Percentiles rank a stretch among this genome's conserved stretches.
Conservation (phyloP, 2,888 invertebrate genomes). For the Mythimna lalbum region DNA sequence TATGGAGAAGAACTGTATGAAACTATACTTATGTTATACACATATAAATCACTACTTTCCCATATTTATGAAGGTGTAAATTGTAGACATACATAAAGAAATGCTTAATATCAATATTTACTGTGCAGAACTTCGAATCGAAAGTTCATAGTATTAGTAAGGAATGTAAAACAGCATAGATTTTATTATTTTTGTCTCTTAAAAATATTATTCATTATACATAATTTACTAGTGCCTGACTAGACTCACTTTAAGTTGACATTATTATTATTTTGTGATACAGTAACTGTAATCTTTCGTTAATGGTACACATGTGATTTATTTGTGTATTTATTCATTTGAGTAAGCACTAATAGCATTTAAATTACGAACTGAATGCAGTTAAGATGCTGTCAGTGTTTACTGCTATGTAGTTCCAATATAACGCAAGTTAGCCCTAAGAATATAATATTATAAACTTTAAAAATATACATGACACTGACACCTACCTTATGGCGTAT, state of each 20-base stretch:
- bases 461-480: conserved; percentile 64
- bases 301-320: conserved; percentile 63
- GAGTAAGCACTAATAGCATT: conserved; percentile 47
- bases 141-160: conserved; percentile 24
- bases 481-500: conserved; percentile 72
- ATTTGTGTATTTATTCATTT: conserved; percentile 54
- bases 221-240: conserved; percentile 39
- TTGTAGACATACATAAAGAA: conserved; percentile 17
- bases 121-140: conserved; percentile 5
- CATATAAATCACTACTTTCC: conserved; percentile 64
- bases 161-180: conserved; percentile 49
- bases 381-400: conserved; percentile 44
- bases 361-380: conserved; percentile 29
- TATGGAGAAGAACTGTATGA: conserved; percentile 39
- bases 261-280: conserved; percentile 25
- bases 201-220: conserved; percentile 21
- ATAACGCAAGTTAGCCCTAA: conserved; percentile 24
- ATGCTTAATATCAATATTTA: conserved; percentile 26
- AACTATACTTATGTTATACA: conserved; percentile 52
- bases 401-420: conserved; percentile 24
- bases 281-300: conserved; percentile 25
- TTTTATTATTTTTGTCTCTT: conserved; percentile 12
- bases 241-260: conserved; percentile 46
- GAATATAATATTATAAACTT: conserved; percentile 40
- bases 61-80: conserved; percentile 18